Base-by-base conservation (phyloP, 2,113 vertebrate genomes). In the Melanostigma gelatinosum region DNA sequence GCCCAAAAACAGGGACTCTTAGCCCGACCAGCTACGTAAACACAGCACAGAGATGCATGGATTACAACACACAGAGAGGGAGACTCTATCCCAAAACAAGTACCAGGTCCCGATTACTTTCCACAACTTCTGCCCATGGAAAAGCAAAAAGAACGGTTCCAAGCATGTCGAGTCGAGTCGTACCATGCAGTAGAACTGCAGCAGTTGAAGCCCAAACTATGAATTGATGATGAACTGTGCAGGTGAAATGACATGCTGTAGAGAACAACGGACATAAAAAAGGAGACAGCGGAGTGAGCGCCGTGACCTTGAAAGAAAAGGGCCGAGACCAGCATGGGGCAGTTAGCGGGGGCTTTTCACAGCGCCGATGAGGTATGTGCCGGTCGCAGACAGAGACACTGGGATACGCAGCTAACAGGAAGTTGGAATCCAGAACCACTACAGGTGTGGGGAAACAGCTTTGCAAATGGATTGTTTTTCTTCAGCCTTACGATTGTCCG, bases 341-440 rank as follows among this genome's bases (percentile, higher is more conserved):
- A 54, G 64, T 78, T 62, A 71, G 68, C 78, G 16, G 44, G n/a
- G 67, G 82, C 58, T 32, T 78, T 79, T 79, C 79, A 86, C 66
- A 1, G 34, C 8, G 54, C 48, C 72, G 36, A 64, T 15, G 40
- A 44, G 2, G 36, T 69, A 67, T 55, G 81, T 77, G 79, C 73
- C 87, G 69, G 63, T 61, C n/a, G 22, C 62, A 75, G 52, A 78
- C 74, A 73, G 46, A 80, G 69, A 81, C 55, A 46, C 8, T 16
- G 34, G 27, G 24, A 77, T 77, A 69, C 20, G 75, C 50, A 46
- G 74, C 79, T 74, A 85, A 66, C n/a, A 61, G 29, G 54, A 83
- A 72, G 72, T 24, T 72, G 68, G 46, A 77, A 55, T 60, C 27
- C 66, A 83, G 68, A 48, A 36, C 15, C 16, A n/a, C 52, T 79